Conservation (phyloP, 2,113 vertebrate genomes). For the Indri indri region DNA sequence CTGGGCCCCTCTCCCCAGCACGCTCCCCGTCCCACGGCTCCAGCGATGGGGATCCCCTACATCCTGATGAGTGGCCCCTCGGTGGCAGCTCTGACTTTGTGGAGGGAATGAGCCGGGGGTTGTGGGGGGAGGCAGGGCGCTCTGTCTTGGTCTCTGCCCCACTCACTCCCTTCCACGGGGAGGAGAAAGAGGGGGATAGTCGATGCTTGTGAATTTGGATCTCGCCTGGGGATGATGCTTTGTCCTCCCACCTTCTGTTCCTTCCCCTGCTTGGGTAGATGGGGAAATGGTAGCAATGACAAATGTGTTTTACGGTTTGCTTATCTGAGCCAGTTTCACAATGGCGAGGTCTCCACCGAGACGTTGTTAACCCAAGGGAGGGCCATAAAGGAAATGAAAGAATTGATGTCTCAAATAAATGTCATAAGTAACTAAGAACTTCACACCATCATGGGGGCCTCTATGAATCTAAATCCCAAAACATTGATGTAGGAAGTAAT, state of each 20-base stretch:
- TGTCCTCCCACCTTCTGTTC: neutral
- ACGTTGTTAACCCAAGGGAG: neutral
- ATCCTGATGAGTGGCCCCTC: too few relatives aligned
- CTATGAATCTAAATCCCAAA: neutral
- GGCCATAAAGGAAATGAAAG: neutral
- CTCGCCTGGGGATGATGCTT: rapidly evolving
- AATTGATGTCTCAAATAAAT: neutral
- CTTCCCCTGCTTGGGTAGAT: neutral
- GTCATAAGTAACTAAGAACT: neutral
- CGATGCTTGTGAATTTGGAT: neutral
- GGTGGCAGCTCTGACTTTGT: neutral
- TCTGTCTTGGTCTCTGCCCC: too few relatives aligned
- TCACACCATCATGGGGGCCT: neutral
- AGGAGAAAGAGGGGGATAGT: too few relatives aligned
- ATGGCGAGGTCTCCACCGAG: neutral
- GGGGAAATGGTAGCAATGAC: neutral
- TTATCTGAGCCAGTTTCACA: neutral
- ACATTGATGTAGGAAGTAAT: neutral
- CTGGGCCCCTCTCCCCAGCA: neutral
- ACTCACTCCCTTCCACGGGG: rapidly evolving
- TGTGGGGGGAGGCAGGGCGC: rapidly evolving
- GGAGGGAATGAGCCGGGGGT: neutral
- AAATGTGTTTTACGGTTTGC: neutral
- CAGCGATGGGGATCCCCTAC: neutral
- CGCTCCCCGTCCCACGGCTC: too few relatives aligned